These are phyloP conservation scores for Oncorhynchus nerka DNA, from an alignment of 2,113 vertebrate genomes.

Conservation along the genomic window DNA sequence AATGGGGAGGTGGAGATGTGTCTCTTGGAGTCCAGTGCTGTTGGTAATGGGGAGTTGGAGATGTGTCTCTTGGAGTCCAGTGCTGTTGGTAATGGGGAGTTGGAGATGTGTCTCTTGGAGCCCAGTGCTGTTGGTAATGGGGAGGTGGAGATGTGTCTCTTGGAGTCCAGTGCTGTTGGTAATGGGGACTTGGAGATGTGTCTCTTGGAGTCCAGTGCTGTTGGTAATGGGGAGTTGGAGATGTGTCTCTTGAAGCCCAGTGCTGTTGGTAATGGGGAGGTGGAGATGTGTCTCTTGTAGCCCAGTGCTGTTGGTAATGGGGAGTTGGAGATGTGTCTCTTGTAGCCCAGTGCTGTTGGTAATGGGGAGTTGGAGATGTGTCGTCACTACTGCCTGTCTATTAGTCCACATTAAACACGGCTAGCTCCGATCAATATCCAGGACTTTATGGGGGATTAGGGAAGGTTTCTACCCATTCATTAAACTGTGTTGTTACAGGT, in stretches of 20 bases:
- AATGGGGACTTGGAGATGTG: constrained; percentile 1
- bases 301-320: background rate
- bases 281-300: background rate
- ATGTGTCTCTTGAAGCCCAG: background rate
- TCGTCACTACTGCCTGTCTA: constrained; percentile 10
- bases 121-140: background rate
- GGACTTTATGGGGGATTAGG: constrained; percentile 14
- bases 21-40: background rate
- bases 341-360: background rate
- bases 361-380: constrained; percentile 6
- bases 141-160: background rate
- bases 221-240: background rate
- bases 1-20: constrained; percentile 1
- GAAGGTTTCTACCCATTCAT: constrained; percentile 4
- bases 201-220: background rate
- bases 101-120: constrained; percentile 1
- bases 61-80: background rate
- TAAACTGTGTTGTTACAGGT: background rate
- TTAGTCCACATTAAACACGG: background rate
- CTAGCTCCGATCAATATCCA: background rate
- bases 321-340: background rate
- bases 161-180: background rate
- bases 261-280: background rate
- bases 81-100: background rate
- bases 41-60: background rate